phyloP scores from a whole-genome alignment of 2,888 invertebrate species.

The Augochlorella aurata region DNA sequence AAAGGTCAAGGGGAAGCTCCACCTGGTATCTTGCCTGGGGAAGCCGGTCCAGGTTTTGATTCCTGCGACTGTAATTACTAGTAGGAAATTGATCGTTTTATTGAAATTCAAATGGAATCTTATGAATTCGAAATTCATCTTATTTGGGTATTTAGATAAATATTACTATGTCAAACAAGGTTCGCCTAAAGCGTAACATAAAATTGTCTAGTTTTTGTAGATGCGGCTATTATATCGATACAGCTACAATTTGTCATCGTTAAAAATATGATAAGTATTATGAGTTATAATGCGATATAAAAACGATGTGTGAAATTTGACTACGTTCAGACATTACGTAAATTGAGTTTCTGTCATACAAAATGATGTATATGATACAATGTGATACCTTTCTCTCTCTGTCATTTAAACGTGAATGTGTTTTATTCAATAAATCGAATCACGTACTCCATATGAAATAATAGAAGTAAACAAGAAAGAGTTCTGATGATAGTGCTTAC shows the following conservation, averaged over 20 bases:
- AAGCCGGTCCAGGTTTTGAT: slow-evolving; percentile 73
- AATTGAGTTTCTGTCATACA: slow-evolving; percentile 24
- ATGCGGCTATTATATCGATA: not conserved
- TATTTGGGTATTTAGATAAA: slow-evolving; percentile 10
- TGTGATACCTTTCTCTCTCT: slow-evolving; percentile 5
- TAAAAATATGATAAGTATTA: slow-evolving; percentile 34
- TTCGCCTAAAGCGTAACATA: slow-evolving; percentile 11
- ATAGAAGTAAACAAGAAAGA: slow-evolving; percentile 45
- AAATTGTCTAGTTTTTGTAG: slow-evolving; percentile 34
- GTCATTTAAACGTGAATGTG: slow-evolving; percentile 35
- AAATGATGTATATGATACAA: slow-evolving; percentile 37
- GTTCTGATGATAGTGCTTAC: slow-evolving; percentile 34
- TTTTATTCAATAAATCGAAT: slow-evolving; percentile 70
- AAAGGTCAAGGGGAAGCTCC: slow-evolving; percentile 70
- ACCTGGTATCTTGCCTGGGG: slow-evolving; percentile 58
- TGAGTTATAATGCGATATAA: slow-evolving; percentile 18
- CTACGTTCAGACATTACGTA: not conserved
- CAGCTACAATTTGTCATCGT: slow-evolving; percentile 4
- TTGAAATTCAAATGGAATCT: slow-evolving; percentile 47
- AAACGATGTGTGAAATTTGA: slow-evolving; percentile 17
- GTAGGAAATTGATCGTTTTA: slow-evolving; percentile 47
- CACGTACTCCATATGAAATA: slow-evolving; percentile 61
- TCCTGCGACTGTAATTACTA: slow-evolving; percentile 78
- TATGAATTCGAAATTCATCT: slow-evolving; percentile 18
- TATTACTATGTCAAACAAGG: slow-evolving; percentile 17